These are phyloP conservation scores for Chymomyza amoena DNA, from an alignment of 2,888 invertebrate genomes.

Conservation along the genomic window DNA sequence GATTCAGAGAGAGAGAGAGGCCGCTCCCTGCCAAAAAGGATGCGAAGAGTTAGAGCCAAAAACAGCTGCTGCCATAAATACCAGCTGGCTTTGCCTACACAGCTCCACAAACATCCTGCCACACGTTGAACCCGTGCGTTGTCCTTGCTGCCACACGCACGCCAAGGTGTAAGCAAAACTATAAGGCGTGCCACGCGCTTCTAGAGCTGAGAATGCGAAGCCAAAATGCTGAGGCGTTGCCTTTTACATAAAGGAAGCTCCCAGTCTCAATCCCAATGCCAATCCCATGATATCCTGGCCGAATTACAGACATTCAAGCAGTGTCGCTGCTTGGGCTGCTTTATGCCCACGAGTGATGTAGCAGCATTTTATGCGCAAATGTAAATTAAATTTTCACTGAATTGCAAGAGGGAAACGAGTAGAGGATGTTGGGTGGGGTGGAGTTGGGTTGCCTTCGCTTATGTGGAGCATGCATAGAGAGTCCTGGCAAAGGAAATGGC, in stretches of 20 bases:
- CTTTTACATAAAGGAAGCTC: background rate
- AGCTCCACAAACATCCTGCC: background rate
- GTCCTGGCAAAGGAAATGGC: background rate
- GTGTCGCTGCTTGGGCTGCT: background rate
- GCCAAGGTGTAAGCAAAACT: conserved; percentile 44
- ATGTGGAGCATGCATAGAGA: too few species aligned
- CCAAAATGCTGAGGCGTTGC: conserved; percentile 9
- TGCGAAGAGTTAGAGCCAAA: background rate
- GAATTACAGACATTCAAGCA: conserved; percentile 19
- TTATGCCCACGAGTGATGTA: conserved; percentile 28
- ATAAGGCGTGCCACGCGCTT: conserved; percentile 26
- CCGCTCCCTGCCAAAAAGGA: background rate
- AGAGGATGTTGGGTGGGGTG: background rate
- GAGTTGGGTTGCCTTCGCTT: too few species aligned
- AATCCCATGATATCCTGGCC: background rate
- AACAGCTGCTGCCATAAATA: conserved; percentile 56
- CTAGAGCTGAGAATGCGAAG: background rate
- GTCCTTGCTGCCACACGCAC: conserved; percentile 3
- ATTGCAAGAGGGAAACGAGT: conserved; percentile 28
- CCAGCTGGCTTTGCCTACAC: conserved; percentile 17
- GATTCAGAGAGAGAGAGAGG: background rate
- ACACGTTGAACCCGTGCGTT: background rate
- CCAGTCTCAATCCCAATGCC: conserved; percentile 3
- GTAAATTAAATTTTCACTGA: conserved; percentile 64
- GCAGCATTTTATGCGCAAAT: conserved; percentile 65